Conservation (phyloP, 1,140 invertebrate species). For the Pararge aegeria region DNA sequence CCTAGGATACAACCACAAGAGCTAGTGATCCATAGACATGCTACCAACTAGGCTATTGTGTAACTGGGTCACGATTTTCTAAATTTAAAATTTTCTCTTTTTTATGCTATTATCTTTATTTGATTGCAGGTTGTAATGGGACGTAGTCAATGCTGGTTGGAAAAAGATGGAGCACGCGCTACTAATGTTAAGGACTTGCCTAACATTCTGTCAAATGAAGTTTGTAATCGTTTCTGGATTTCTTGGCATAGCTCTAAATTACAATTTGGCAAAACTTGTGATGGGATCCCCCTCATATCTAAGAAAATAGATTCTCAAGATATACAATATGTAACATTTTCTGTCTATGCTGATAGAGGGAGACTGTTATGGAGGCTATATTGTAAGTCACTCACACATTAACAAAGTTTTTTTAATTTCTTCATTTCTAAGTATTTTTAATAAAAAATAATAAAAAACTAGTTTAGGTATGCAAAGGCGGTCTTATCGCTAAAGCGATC, state of each 20-base stretch:
- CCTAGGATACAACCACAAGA: no score
- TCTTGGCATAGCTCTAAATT: not conserved
- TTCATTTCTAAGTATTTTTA: no score
- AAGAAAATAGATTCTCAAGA: not conserved
- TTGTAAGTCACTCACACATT: conserved; percentile 7
- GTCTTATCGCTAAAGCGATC: no score
- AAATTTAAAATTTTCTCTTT: no score
- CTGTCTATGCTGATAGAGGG: conserved; percentile 2
- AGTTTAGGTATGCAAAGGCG: no score
- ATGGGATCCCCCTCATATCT: not conserved
- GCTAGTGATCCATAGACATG: no score
- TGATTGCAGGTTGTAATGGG: not conserved
- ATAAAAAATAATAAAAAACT: no score
- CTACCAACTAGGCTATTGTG: no score
- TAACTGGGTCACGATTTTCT: no score
- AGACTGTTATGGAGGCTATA: conserved; percentile 3
- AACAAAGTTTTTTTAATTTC: no score
- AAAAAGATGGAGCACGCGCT: not conserved
- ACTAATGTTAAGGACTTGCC: not conserved
- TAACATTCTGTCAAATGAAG: conserved; percentile 3
- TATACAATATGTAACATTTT: conserved; percentile 13
- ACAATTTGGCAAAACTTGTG: conserved; percentile 1
- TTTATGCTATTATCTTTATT: not conserved
- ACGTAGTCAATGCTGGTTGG: conserved; percentile 5
- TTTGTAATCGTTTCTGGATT: conserved; percentile 11